A percentile compares a stretch with the other conserved stretches of the same genome.
Evolutionary conservation across 2,113 vertebrate species (phyloP).

Genomic region (Hemiscyllium ocellatum): DNA sequence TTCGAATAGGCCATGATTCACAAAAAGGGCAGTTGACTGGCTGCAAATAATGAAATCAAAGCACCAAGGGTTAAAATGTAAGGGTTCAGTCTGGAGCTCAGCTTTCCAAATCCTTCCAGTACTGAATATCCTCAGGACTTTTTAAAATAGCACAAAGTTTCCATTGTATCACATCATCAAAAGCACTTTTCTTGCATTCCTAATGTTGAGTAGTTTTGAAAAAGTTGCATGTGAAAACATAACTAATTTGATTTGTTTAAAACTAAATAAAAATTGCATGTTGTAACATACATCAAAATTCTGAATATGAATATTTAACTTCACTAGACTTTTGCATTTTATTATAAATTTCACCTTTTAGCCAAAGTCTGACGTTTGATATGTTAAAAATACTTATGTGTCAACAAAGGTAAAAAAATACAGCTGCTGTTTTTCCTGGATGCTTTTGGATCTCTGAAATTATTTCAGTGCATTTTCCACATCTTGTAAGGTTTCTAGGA

Average conservation of each 20-base stretch:
- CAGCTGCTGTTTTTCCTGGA: background rate
- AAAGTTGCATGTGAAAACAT: background rate
- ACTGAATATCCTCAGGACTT: background rate
- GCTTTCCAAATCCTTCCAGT: background rate
- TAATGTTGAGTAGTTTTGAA: background rate
- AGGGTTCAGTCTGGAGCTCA: background rate
- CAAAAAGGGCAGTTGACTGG: background rate
- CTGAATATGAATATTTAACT: background rate
- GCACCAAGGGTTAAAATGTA: background rate
- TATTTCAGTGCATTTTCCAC: background rate
- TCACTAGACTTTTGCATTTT: background rate
- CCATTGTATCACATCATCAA: background rate
- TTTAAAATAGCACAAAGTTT: background rate
- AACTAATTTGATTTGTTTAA: background rate
- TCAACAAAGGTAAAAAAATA: background rate
- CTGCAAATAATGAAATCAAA: background rate
- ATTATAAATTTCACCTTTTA: background rate
- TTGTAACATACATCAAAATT: background rate
- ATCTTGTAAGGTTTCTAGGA: background rate
- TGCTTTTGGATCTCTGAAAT: background rate
- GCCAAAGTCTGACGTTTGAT: background rate
- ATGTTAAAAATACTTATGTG: background rate
- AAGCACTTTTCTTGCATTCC: background rate
- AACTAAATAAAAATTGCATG: background rate
- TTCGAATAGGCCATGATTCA: background rate